Percentiles rank a stretch among this genome's conserved stretches.
Evolutionary conservation across 2,797 vertebrate species (phyloP).

Genomic region (Sebastiscus albofasciatus): DNA sequence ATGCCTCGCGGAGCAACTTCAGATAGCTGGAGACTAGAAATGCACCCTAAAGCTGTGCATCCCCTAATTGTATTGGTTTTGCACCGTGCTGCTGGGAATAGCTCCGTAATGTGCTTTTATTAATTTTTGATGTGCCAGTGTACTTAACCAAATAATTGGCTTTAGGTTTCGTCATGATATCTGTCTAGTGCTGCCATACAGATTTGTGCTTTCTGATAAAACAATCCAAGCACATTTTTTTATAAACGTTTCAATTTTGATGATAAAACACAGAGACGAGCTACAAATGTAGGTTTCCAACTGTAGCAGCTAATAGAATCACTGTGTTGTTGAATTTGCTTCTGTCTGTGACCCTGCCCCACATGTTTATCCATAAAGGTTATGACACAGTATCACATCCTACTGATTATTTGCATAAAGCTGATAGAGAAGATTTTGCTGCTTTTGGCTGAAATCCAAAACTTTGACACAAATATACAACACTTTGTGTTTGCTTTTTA

Average conservation of each 20-base stretch:
- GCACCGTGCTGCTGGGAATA: slow-evolving; percentile 55
- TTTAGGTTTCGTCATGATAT: slow-evolving; percentile 19
- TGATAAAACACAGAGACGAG: slow-evolving; percentile 26
- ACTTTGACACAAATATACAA: slow-evolving; percentile 6
- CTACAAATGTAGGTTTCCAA: neutral
- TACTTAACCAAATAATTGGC: slow-evolving; percentile 54
- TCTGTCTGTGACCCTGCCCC: slow-evolving; percentile 24
- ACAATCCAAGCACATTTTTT: slow-evolving; percentile 17
- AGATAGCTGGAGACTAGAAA: slow-evolving; percentile 54
- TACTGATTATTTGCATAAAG: slow-evolving; percentile 52
- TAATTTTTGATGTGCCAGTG: slow-evolving; percentile 52
- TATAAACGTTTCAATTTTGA: slow-evolving; percentile 22
- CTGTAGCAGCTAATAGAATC: slow-evolving; percentile 10
- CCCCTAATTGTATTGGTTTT: slow-evolving; percentile 70
- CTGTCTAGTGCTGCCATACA: neutral
- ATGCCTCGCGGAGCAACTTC: slow-evolving; percentile 65
- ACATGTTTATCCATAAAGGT: slow-evolving; percentile 38
- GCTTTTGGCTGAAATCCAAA: slow-evolving; percentile 56
- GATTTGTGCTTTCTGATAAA: slow-evolving; percentile 13
- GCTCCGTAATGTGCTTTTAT: slow-evolving; percentile 57
- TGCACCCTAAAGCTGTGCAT: slow-evolving; percentile 51
- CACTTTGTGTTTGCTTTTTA: slow-evolving; percentile 31
- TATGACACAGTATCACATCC: slow-evolving; percentile 31
- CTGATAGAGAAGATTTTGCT: slow-evolving; percentile 11
- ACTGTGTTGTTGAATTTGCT: slow-evolving; percentile 15